A percentile compares a stretch with the other conserved stretches of the same genome.
Evolutionary conservation across 1,140 invertebrate species (phyloP).

Genomic region (Drosophila elegans): DNA sequence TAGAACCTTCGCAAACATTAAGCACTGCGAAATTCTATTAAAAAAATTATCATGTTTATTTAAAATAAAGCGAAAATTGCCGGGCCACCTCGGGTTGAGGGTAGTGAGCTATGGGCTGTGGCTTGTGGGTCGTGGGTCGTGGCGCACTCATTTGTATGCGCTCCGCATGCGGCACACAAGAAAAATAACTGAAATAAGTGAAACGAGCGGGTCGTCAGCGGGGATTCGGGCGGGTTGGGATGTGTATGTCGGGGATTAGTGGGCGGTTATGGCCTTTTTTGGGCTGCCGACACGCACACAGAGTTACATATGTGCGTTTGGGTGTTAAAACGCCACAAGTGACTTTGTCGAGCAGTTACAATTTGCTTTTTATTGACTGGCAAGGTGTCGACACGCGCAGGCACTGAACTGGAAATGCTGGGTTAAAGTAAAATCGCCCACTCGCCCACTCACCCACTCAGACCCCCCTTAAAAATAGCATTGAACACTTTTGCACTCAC

Average conservation of each 20-base stretch:
- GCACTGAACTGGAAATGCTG: conserved; percentile 52
- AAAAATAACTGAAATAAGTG: conserved; percentile 74
- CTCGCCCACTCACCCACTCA: background rate
- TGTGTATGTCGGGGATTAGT: conserved; percentile 42
- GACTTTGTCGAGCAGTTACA: conserved; percentile 78
- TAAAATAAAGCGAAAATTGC: conserved; percentile 57
- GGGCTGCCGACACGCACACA: conserved; percentile 56
- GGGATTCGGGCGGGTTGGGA: conserved; percentile 2
- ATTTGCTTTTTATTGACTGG: conserved; percentile 83
- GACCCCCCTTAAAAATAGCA: background rate
- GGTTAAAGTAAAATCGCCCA: background rate
- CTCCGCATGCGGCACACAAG: conserved; percentile 55
- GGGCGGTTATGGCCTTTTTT: conserved; percentile 32
- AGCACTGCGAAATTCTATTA: conserved; percentile 63
- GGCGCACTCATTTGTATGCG: conserved; percentile 67
- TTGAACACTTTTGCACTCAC: conserved; percentile 64
- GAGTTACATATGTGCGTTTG: conserved; percentile 57
- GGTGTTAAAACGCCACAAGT: conserved; percentile 80
- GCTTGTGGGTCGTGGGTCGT: background rate
- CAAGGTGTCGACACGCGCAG: conserved; percentile 62
- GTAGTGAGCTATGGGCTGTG: too few relatives aligned
- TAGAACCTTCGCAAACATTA: conserved; percentile 4
- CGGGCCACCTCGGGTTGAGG: conserved; percentile 2
- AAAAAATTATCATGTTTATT: conserved; percentile 74
- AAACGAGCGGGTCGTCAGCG: conserved; percentile 40